phyloP scores from a whole-genome alignment of 2,113 vertebrate species.

The Ptyas mucosa region DNA sequence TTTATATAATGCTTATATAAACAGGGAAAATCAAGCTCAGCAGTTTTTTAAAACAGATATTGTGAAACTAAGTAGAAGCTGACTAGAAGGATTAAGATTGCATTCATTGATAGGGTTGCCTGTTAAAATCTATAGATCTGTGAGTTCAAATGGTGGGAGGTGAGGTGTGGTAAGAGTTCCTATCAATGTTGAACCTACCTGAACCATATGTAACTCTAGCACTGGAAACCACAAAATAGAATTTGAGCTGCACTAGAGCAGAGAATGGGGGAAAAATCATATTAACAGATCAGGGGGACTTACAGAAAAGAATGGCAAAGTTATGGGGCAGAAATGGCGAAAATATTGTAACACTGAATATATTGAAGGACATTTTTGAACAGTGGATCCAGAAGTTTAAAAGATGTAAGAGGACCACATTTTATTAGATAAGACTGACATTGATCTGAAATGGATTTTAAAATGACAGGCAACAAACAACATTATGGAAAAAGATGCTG shows the following conservation, averaged over 20 bases:
- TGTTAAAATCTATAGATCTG: background rate
- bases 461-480: background rate
- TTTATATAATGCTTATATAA: background rate
- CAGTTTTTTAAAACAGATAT: background rate
- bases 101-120: background rate
- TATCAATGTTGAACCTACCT: background rate
- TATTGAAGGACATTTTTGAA: background rate
- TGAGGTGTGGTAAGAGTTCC: background rate
- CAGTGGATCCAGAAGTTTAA: background rate
- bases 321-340: background rate
- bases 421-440: background rate
- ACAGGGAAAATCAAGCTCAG: background rate
- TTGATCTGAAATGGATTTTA: background rate
- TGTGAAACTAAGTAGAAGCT: background rate
- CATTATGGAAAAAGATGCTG: background rate
- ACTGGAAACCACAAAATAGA: background rate
- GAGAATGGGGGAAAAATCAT: background rate
- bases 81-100: background rate
- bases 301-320: background rate
- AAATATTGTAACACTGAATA: background rate
- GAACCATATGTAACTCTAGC: background rate
- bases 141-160: background rate
- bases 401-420: background rate
- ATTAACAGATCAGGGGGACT: background rate
- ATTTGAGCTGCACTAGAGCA: background rate